Evolutionary conservation across 2,888 invertebrate species (phyloP).

Genomic region (Helobdella robusta): DNA sequence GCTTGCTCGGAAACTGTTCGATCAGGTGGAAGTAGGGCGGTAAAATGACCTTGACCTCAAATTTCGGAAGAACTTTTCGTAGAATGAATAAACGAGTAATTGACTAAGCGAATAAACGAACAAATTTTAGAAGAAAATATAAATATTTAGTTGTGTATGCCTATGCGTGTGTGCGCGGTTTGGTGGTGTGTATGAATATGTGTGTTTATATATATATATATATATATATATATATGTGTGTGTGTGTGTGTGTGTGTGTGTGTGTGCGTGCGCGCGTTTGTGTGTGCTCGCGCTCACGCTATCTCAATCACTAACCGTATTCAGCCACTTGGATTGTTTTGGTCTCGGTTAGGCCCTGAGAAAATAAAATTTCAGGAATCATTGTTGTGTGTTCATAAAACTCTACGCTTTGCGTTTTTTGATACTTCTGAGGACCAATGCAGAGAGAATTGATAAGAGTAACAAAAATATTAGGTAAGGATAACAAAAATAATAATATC

Average conservation of each 20-base stretch:
- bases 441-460: not conserved
- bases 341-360: not conserved
- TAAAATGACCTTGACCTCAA: constrained; percentile 16
- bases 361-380: not conserved
- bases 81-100: not conserved
- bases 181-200: too few species aligned
- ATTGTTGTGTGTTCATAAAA: too few species aligned
- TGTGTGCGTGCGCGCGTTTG: not conserved
- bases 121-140: not conserved
- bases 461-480: not conserved
- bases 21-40: constrained; percentile 15
- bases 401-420: too few species aligned
- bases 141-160: not conserved
- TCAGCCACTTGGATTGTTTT: constrained; percentile 18
- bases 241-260: not conserved
- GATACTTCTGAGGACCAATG: too few species aligned
- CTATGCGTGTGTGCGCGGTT: too few species aligned
- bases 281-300: not conserved
- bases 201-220: too few species aligned
- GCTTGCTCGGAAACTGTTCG: constrained; percentile 3
- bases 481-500: not conserved
- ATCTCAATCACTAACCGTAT: constrained; percentile 15
- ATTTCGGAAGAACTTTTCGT: constrained; percentile 24
- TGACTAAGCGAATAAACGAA: not conserved
- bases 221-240: too few species aligned